Evolutionary conservation across 30 jellyfish, hydroid and myxozoan genomes (phyloP).

Genomic region (Aurelia aurita): DNA sequence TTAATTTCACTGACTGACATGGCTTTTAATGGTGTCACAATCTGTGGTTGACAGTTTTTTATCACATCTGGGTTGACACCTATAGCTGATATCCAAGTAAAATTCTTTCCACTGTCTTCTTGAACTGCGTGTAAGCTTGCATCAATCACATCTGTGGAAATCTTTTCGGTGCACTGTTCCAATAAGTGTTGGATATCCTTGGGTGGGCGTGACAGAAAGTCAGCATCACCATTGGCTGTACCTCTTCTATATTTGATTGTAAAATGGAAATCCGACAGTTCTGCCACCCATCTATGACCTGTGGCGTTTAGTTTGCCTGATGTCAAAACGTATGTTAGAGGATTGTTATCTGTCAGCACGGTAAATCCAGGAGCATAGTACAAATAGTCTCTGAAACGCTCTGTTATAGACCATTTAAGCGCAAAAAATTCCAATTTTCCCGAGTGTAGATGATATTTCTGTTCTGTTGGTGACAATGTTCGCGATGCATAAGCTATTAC

Average conservation of each 20-base stretch:
- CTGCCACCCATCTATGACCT: constrained; percentile 67
- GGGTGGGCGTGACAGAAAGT: constrained; percentile 45
- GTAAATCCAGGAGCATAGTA: constrained; percentile 39
- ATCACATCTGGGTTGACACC: constrained; percentile 33
- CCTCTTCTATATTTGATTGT: constrained; percentile 51
- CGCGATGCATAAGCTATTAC: constrained; percentile 62
- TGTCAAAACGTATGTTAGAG: constrained; percentile 46
- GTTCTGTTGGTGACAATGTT: constrained; percentile 66
- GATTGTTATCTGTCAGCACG: constrained; percentile 63
- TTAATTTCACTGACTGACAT: constrained; percentile 10
- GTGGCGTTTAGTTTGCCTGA: constrained; percentile 72
- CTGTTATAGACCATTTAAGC: constrained; percentile 72
- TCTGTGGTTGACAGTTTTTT: constrained; percentile 13
- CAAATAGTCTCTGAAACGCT: constrained; percentile 51
- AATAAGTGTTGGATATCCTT: constrained; percentile 18
- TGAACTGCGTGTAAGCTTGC: constrained; percentile 36
- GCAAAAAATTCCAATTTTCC: constrained; percentile 70
- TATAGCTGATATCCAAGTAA: constrained; percentile 18
- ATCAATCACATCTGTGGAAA: constrained; percentile 40
- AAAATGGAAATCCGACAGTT: constrained; percentile 47
- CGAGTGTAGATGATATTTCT: constrained; percentile 48
- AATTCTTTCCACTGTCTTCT: constrained; percentile 3
- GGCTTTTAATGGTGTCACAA: constrained; percentile 13
- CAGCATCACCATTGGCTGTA: constrained; percentile 45
- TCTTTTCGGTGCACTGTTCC: constrained; percentile 16